These are phyloP conservation scores for Hexactinellida sp. DNA, from an alignment of 37 sponge, comb jelly and placozoan genomes.

Conservation along the genomic window DNA sequence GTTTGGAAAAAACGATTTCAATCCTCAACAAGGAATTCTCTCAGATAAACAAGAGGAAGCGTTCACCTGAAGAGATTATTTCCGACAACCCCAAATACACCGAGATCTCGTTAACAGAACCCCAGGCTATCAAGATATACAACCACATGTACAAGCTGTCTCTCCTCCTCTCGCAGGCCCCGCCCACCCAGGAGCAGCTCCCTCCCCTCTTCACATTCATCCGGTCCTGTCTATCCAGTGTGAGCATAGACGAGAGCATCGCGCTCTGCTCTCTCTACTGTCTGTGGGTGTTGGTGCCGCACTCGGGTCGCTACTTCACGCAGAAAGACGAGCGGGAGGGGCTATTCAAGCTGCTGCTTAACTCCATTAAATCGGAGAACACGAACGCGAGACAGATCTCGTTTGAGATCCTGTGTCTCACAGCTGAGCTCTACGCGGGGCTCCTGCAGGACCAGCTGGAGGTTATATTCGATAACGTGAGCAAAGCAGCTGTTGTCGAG, in stretches of 20 bases:
- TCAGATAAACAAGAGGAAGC: neutral
- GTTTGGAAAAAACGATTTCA: neutral
- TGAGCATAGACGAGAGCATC: neutral
- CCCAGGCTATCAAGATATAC: neutral
- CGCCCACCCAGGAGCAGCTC: neutral
- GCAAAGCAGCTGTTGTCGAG: conserved; percentile 1
- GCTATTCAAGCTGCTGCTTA: neutral
- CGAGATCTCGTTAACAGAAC: neutral
- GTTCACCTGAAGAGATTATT: neutral
- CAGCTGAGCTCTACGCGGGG: conserved; percentile 4
- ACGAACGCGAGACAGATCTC: neutral
- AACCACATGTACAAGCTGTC: neutral
- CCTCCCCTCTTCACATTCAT: neutral
- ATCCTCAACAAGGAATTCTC: neutral
- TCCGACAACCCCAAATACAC: neutral
- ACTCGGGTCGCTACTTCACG: neutral
- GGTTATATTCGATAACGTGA: neutral
- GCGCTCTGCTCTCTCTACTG: neutral
- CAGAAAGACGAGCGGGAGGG: neutral
- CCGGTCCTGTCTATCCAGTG: neutral
- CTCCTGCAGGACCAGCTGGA: neutral
- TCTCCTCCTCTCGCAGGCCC: neutral
- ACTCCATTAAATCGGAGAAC: neutral
- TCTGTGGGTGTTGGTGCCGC: neutral
- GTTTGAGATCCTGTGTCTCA: neutral